Percentiles rank a stretch among this genome's conserved stretches.
Conservation (phyloP, 2,797 vertebrate species). For the Premnoplex brunnescens region DNA sequence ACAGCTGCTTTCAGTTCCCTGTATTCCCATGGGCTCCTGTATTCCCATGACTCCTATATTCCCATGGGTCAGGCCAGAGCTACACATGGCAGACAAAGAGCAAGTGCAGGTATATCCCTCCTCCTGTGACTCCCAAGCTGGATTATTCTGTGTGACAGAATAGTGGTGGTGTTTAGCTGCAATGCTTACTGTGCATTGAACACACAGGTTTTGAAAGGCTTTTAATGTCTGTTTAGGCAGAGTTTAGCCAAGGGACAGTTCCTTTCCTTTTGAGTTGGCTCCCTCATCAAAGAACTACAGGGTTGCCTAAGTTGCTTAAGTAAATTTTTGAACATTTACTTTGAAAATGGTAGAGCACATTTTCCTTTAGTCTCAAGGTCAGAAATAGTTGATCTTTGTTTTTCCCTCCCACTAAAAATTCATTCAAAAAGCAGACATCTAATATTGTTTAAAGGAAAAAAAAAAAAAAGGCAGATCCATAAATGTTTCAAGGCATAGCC, state of each 20-base stretch:
- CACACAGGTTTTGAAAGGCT: neutral
- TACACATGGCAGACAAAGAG: neutral
- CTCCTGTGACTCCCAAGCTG: neutral
- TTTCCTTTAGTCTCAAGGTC: neutral
- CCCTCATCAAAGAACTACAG: neutral
- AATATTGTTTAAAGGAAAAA: neutral
- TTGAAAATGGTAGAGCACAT: neutral
- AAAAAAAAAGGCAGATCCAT: neutral
- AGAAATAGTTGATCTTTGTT: neutral
- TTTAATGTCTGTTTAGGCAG: neutral
- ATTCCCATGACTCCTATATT: neutral
- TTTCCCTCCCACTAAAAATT: neutral
- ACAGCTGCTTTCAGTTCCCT: neutral
- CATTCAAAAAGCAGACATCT: neutral
- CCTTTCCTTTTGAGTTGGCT: neutral
- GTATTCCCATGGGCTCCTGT: neutral
- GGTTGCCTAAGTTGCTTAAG: fast-evolving
- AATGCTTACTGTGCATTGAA: neutral
- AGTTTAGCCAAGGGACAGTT: neutral
- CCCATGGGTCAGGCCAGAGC: neutral
- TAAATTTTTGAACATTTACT: neutral
- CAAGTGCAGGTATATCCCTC: neutral
- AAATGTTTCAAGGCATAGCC: neutral
- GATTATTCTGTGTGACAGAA: neutral
- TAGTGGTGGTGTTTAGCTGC: neutral